Evolutionary conservation across 2,113 vertebrate genomes (phyloP).

Genomic region (Gymnarchus niloticus): DNA sequence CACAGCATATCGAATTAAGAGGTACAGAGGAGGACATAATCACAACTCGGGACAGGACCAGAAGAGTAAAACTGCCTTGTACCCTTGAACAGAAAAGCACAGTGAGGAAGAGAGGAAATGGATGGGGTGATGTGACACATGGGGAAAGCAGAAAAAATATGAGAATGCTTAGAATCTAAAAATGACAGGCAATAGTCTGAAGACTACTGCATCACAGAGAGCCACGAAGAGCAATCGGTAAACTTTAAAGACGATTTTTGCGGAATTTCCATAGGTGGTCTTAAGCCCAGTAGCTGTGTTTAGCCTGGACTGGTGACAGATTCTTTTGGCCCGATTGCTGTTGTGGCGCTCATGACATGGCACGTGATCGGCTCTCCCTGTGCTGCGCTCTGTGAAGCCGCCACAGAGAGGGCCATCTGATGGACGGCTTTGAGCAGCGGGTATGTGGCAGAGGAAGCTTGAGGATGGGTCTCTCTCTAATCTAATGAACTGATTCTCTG

Average conservation of each 20-base stretch:
- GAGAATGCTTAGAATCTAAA: background rate
- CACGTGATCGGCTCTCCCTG: background rate
- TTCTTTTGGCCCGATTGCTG: background rate
- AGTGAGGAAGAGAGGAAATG: slow-evolving; percentile 39
- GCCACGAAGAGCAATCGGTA: background rate
- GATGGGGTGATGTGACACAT: slow-evolving; percentile 50
- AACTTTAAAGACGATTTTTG: background rate
- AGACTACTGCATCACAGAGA: background rate
- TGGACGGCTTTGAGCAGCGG: background rate
- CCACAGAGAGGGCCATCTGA: background rate
- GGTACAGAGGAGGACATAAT: slow-evolving; percentile 48
- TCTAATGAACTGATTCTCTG: slow-evolving; percentile 54
- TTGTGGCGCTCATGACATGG: background rate
- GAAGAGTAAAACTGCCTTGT: slow-evolving; percentile 76
- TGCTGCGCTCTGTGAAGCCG: background rate
- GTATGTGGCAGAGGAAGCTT: background rate
- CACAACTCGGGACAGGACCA: slow-evolving; percentile 40
- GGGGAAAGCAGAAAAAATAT: background rate
- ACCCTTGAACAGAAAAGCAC: slow-evolving; percentile 95
- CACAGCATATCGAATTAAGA: slow-evolving; percentile 33
- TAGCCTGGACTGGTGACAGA: background rate
- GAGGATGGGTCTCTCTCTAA: slow-evolving; percentile 44
- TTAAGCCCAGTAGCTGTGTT: background rate
- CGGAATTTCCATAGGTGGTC: background rate
- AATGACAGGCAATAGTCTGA: background rate